Evolutionary conservation across 2,888 invertebrate species (phyloP).

Genomic region (Papilio gigon): DNA sequence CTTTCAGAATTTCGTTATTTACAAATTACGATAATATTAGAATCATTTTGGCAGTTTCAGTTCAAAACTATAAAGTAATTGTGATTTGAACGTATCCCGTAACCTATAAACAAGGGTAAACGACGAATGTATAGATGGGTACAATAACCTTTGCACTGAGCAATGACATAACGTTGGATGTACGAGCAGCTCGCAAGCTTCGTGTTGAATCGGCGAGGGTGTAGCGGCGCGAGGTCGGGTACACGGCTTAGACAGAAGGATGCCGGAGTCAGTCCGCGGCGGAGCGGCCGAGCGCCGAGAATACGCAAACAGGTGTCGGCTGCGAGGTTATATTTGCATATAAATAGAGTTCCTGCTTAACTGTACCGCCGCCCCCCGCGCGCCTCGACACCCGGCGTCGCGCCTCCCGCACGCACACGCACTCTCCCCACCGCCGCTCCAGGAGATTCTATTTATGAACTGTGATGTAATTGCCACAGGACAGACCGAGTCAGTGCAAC

Average conservation of each 20-base stretch:
- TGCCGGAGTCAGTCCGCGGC: constrained; percentile 75
- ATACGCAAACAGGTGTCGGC: constrained; percentile 83
- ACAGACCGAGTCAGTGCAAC: constrained; percentile 60
- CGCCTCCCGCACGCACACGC: constrained; percentile 73
- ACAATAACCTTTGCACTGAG: constrained; percentile 14
- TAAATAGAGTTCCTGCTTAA: constrained; percentile 83
- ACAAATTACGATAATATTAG: background rate
- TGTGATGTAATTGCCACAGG: constrained; percentile 74
- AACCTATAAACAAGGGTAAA: constrained; percentile 18
- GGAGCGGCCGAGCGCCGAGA: constrained; percentile 75
- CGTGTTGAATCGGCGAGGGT: constrained; percentile 45
- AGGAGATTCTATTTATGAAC: constrained; percentile 79
- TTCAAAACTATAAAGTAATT: too few species aligned
- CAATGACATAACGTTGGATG: constrained; percentile 14
- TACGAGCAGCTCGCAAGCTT: constrained; percentile 42
- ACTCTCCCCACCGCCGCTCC: constrained; percentile 70
- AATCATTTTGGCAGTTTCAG: too few species aligned
- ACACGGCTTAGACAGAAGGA: constrained; percentile 72
- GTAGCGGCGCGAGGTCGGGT: constrained; percentile 52
- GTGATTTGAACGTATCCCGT: too few species aligned
- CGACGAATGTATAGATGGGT: background rate
- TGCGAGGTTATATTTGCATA: constrained; percentile 82
- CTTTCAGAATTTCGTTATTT: background rate
- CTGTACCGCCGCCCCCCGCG: constrained; percentile 79
- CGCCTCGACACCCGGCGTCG: constrained; percentile 60